These are phyloP conservation scores for Opisthocomus hoazin DNA, from an alignment of 2,113 vertebrate species.

Conservation along the genomic window DNA sequence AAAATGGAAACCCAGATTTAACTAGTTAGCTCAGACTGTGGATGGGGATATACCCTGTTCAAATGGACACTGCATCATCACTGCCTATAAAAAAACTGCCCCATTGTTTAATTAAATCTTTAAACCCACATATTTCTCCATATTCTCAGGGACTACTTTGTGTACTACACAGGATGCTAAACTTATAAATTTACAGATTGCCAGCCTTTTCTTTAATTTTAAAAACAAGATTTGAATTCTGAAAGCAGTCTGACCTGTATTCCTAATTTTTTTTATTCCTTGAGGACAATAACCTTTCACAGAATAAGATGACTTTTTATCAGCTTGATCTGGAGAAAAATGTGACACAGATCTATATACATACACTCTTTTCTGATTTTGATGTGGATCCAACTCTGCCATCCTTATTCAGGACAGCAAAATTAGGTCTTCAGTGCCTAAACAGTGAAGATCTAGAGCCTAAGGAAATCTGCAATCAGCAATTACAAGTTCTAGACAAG, in stretches of 20 bases:
- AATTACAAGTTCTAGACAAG: conserved; percentile 18
- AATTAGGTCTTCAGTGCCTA: neutral
- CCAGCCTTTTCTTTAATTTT: neutral
- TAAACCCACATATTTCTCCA: neutral
- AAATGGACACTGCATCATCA: conserved; percentile 29
- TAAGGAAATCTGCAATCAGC: neutral
- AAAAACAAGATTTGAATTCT: neutral
- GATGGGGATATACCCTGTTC: conserved; percentile 26
- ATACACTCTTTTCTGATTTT: neutral
- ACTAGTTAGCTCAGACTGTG: conserved; percentile 28
- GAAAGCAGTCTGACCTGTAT: neutral
- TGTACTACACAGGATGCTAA: neutral
- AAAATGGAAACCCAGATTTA: conserved; percentile 51
- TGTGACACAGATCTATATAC: neutral
- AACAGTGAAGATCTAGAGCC: conserved; percentile 7
- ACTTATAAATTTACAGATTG: neutral
- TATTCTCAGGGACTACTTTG: neutral
- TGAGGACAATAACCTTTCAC: neutral
- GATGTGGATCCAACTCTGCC: neutral
- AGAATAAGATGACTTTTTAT: neutral
- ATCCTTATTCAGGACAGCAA: neutral
- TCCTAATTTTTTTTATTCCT: neutral
- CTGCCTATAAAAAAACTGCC: neutral
- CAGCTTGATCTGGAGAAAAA: neutral
- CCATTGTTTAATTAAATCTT: conserved; percentile 10